Evolutionary conservation across 2,797 vertebrate species (phyloP), one percentile per base, ranked within the genome.

Genomic region (Microctenopoma steveboyesi): DNA sequence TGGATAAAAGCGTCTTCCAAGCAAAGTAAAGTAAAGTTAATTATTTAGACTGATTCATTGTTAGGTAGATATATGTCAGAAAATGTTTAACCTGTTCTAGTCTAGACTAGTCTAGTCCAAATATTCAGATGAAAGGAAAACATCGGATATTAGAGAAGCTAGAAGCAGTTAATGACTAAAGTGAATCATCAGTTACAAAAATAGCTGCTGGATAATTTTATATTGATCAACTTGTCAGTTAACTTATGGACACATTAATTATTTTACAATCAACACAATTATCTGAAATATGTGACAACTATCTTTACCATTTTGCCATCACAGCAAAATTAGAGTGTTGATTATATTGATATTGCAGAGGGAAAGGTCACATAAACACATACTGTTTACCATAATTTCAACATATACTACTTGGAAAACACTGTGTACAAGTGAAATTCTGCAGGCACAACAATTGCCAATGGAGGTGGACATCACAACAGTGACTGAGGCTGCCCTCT

Each of bases 401-500:
- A 22, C 22, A 22, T 59, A 35, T 6, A 4, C 28, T 42, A 27
- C 45, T 39, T 27, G 49, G 12, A 49, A 40, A 57, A 56, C 59
- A 42, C 6, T 9, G 33, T 42, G 18, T 22, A 33, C 7, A 40
- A 74, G 51, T 69, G 39, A 64, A 54, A 63, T 37, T 37, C 68
- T 67, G 56, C 68, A 37, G 45, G 58, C 77, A 76, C 61, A 80
- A 78, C 72, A 72, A 69, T 49, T 76, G 65, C 63, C 81, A 63
- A 71, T 50, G 71, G 72, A 67, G 82, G 37, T 50, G 76, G 27
- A 78, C 30, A 33, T 33, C 30, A 33, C 78, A 59, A 58, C 73
- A 57, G 73, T 62, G 51, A 68, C 72, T 66, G 76, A 75, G 74
- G 80, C 74, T 75, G 78, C 84, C 80, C 75, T 82, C 69, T 61